phyloP scores from a whole-genome alignment of 2,797 vertebrate genomes.

The Tauraco hartlaubi region DNA sequence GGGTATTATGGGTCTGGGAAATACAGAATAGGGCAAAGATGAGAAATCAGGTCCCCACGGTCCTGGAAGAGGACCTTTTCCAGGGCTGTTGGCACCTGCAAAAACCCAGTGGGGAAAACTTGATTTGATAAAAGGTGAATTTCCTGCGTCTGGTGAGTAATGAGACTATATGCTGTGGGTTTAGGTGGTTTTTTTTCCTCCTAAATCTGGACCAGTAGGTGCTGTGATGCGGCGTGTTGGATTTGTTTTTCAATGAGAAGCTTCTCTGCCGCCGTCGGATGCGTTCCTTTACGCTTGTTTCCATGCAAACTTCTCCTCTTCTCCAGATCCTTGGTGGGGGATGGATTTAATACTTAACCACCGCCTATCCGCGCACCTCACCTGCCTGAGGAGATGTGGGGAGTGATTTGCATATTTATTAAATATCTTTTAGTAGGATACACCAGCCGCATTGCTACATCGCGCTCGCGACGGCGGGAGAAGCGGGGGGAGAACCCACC shows the following conservation, averaged over 20 bases:
- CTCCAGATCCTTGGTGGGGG: not conserved
- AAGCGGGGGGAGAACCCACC: not conserved
- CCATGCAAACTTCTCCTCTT: slow-evolving; percentile 27
- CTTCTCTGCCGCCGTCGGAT: not conserved
- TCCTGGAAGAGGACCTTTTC: not conserved
- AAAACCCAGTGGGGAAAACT: not conserved
- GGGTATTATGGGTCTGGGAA: not conserved
- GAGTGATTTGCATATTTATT: slow-evolving; percentile 83
- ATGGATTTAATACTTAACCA: slow-evolving; percentile 67
- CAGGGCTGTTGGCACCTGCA: too few relatives aligned
- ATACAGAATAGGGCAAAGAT: not conserved
- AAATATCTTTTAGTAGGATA: slow-evolving; percentile 78
- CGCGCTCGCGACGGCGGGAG: slow-evolving; percentile 17
- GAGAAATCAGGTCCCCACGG: not conserved
- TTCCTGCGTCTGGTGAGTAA: fast-evolving
- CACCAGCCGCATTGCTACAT: slow-evolving; percentile 56
- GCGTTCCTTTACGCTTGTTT: not conserved
- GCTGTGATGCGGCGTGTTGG: fast-evolving
- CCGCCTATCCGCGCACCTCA: slow-evolving; percentile 29
- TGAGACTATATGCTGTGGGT: not conserved
- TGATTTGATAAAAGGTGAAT: not conserved
- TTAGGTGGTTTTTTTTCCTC: not conserved
- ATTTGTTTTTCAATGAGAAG: not conserved
- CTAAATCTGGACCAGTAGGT: not conserved
- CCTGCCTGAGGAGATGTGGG: slow-evolving; percentile 77